Evolutionary conservation across 2,113 vertebrate genomes (phyloP).

Genomic region (Xiphophorus couchianus): DNA sequence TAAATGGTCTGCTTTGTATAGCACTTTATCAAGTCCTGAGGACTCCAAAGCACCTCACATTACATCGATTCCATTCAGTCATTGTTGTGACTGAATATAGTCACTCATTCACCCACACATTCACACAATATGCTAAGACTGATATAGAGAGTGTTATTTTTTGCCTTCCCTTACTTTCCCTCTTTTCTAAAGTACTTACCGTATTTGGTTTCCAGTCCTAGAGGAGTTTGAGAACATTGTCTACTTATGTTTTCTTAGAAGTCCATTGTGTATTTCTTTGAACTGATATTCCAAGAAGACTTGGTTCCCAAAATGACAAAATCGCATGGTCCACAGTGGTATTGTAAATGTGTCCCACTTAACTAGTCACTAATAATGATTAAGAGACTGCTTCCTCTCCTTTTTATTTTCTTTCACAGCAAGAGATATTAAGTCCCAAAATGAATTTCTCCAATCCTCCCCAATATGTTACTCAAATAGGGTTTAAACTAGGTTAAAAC

Average conservation of each 20-base stretch:
- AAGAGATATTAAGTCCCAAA: no score
- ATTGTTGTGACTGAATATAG: no score
- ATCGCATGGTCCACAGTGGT: neutral
- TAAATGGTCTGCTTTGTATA: no score
- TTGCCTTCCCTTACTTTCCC: neutral
- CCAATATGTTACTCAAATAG: neutral
- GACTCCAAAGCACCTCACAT: no score
- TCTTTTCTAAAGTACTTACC: neutral
- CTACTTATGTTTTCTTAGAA: conserved; percentile 3
- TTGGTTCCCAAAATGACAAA: neutral
- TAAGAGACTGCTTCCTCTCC: no score
- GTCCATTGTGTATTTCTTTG: conserved; percentile 15
- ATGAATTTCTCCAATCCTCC: neutral
- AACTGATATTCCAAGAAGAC: conserved; percentile 5
- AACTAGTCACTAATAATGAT: no score
- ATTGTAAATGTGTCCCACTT: neutral
- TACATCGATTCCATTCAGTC: no score
- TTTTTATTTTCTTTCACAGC: no score
- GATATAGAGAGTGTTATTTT: neutral
- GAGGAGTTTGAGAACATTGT: conserved; percentile 13
- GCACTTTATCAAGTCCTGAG: no score
- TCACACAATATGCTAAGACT: neutral
- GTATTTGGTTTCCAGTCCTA: conserved; percentile 1
- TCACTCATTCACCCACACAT: no score
- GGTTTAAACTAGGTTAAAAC: neutral